Base-by-base conservation (phyloP, 2,113 vertebrate species). In the Martes martes region DNA sequence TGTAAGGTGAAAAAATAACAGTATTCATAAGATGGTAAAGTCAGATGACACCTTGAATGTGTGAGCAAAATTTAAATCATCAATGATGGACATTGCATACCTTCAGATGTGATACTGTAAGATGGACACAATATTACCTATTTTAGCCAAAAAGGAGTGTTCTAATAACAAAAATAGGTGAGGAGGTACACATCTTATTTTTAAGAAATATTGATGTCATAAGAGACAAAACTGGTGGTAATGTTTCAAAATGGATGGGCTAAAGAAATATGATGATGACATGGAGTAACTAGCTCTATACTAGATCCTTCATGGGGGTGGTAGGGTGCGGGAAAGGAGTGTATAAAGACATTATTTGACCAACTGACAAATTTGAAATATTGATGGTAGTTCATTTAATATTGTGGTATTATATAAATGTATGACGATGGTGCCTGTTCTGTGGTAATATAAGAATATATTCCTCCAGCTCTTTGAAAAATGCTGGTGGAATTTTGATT, bases 261-360 rank as follows among this genome's bases (percentile, higher is more conserved):
- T 92, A 78, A 91, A 63, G 91, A 82, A 50, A 76, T 82, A 57
- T 21, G 45, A 59, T 15, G 24, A 65, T 11, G 24, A 57, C 8
- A 73, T 57, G 36, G 4, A 83, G 47, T 26, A 45, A 86, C 39
- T 61, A 33, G 69, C 39, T 78, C 1, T 87, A 95, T 26, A 50
- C 4, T 61, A 47, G 24, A 39, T 74, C 36, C 15, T 57, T 0
- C 16, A 28, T 16, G 21, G n/a, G 24, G 47, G n/a, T 42, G 52
- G 47, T 71, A 8, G 57, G 5, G 6, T 19, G 1, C 13, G 0
- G 26, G 13, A 3, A 19, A 10, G 26, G 28, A 11, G 3, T 55
- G 2, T 39, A 73, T 89, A 84, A 73, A 84, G 39, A 88, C 47
- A 55, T 65, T 69, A 36, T 50, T 39, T 69, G 13, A 79, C 57